phyloP scores from a whole-genome alignment of 2,888 invertebrate genomes.

The Eilema griseolum region DNA sequence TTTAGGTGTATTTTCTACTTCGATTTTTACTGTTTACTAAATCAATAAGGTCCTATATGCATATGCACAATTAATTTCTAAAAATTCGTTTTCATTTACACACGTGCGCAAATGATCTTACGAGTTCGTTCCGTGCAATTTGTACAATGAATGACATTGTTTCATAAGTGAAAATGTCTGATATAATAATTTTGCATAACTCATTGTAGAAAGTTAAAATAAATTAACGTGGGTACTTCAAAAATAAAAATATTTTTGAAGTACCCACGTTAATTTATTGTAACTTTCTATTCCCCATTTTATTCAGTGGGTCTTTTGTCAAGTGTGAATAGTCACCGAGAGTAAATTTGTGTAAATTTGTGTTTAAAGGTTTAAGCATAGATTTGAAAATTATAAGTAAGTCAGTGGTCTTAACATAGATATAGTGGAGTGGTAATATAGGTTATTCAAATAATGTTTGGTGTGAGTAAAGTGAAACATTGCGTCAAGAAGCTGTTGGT shows the following conservation, averaged over 20 bases:
- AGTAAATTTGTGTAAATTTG: neutral
- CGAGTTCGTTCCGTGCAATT: no score
- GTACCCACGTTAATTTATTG: no score
- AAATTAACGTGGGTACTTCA: constrained; percentile 8
- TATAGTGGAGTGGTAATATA: neutral
- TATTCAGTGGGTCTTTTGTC: neutral
- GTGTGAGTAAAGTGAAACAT: constrained; percentile 52
- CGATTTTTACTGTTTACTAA: neutral
- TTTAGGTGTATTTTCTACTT: neutral
- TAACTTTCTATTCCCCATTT: neutral
- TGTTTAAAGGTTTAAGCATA: neutral
- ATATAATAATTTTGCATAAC: neutral
- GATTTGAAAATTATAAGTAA: neutral
- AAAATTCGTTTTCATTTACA: neutral
- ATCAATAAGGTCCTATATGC: neutral
- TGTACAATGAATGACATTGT: neutral
- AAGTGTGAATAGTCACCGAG: neutral
- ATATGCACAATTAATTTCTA: neutral
- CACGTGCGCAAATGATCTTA: neutral
- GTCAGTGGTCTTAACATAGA: neutral
- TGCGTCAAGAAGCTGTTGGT: constrained; percentile 67
- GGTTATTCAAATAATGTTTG: constrained; percentile 20
- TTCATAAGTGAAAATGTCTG: neutral
- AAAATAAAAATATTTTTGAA: no score
- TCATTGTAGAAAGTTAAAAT: neutral